These are phyloP conservation scores for Alloplasta piceator DNA, from an alignment of 2,888 invertebrate species.

Conservation along the genomic window DNA sequence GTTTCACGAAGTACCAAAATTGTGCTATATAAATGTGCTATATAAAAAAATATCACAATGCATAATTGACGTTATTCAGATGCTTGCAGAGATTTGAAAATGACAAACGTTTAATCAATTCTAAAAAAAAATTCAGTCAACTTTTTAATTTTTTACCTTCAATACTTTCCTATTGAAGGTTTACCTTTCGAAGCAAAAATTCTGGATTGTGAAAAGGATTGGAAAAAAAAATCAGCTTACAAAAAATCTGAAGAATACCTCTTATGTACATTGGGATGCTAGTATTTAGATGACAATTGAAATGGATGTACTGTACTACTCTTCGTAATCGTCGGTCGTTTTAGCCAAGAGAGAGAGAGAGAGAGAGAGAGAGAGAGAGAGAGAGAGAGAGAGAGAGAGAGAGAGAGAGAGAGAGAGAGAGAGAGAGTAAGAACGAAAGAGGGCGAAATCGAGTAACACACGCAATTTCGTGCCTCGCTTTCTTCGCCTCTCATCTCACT, in stretches of 20 bases:
- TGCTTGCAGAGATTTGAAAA: too few species aligned
- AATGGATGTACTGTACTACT: constrained; percentile 41
- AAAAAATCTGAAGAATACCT: constrained; percentile 4
- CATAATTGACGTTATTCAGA: too few species aligned
- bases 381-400: constrained; percentile 24
- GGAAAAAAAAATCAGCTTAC: too few species aligned
- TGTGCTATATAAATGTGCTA: too few species aligned
- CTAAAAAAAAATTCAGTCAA: too few species aligned
- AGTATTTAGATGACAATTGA: constrained; percentile 56
- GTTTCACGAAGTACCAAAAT: too few species aligned
- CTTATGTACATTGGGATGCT: constrained; percentile 37
- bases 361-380: constrained; percentile 15
- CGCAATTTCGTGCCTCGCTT: constrained; percentile 34
- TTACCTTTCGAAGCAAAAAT: too few species aligned
- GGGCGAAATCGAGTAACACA: constrained; percentile 15
- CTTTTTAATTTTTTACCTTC: too few species aligned
- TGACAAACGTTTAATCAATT: too few species aligned
- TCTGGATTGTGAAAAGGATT: too few species aligned
- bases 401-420: constrained; percentile 20
- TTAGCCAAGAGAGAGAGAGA: constrained; percentile 12
- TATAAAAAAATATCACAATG: too few species aligned
- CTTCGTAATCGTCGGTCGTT: constrained; percentile 48
- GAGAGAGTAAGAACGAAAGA: neutral
- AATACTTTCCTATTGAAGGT: too few species aligned
- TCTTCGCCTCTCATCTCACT: constrained; percentile 45